These are phyloP conservation scores for Gracilinanus agilis DNA, from an alignment of 2,113 vertebrate genomes.

Conservation along the genomic window DNA sequence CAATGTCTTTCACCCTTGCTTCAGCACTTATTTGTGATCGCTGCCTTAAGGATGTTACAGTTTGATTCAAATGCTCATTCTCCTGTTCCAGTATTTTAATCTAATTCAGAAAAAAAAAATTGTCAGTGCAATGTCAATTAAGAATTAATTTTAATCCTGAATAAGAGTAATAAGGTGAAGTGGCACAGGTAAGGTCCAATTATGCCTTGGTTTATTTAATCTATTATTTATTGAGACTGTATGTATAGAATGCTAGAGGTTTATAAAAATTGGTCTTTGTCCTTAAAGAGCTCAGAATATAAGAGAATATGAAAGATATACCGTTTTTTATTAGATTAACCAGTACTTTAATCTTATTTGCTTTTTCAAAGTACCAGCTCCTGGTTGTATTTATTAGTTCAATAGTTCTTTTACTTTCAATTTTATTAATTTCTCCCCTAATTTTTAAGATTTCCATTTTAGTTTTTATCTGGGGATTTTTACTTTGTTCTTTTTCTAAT, in stretches of 20 bases:
- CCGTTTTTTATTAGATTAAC: no score
- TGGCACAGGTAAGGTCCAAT: slow-evolving; percentile 11
- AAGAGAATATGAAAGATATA: slow-evolving; percentile 15
- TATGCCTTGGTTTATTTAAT: slow-evolving; percentile 27
- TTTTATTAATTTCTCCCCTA: no score
- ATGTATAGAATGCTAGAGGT: not conserved
- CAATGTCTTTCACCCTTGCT: slow-evolving; percentile 95
- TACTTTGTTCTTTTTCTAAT: no score
- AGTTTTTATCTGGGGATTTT: no score
- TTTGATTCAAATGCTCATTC: slow-evolving; percentile 95
- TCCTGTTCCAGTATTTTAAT: slow-evolving; percentile 96
- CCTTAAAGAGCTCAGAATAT: slow-evolving; percentile 21
- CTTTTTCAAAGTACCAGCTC: no score
- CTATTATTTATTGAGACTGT: slow-evolving; percentile 20
- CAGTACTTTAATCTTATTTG: no score
- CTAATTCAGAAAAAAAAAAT: slow-evolving; percentile 81
- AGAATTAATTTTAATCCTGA: slow-evolving; percentile 51
- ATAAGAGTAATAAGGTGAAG: slow-evolving; percentile 30
- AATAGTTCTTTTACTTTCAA: no score
- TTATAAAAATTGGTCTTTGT: slow-evolving; percentile 7
- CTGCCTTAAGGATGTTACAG: slow-evolving; percentile 92
- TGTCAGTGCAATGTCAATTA: slow-evolving; percentile 52
- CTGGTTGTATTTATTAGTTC: no score
- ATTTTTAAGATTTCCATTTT: no score
- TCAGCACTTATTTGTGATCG: slow-evolving; percentile 96